Percentiles rank a stretch among this genome's conserved stretches.
Evolutionary conservation across 2,888 invertebrate genomes (phyloP).

Genomic region (Polydrusus cervinus): DNA sequence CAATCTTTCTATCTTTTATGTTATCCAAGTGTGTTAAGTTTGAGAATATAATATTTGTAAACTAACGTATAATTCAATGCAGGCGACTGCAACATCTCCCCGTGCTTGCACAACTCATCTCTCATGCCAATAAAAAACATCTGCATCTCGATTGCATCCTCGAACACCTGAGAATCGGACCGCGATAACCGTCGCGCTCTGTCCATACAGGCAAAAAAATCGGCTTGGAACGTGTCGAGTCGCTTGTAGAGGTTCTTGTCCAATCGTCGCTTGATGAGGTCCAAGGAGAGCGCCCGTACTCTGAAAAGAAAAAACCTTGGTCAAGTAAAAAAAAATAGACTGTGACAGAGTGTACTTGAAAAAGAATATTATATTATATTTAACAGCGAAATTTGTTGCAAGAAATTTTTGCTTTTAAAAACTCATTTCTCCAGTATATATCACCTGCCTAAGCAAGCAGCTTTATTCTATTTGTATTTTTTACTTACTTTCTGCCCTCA

Average conservation of each 20-base stretch:
- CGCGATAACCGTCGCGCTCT: slow-evolving; percentile 90
- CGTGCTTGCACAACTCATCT: slow-evolving; percentile 82
- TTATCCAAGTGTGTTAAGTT: no score
- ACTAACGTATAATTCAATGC: slow-evolving; percentile 85
- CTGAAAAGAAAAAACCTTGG: slow-evolving; percentile 69
- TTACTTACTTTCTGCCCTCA: slow-evolving; percentile 77
- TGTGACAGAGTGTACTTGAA: no score
- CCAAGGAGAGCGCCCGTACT: slow-evolving; percentile 89
- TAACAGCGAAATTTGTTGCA: no score
- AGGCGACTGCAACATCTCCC: slow-evolving; percentile 87
- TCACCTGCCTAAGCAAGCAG: no score
- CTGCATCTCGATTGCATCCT: slow-evolving; percentile 95
- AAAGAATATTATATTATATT: no score
- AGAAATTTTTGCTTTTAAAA: no score
- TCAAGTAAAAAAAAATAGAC: no score
- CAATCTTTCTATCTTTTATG: no score
- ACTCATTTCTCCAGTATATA: no score
- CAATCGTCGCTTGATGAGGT: slow-evolving; percentile 92
- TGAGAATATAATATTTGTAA: slow-evolving; percentile 73
- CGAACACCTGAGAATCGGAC: slow-evolving; percentile 95
- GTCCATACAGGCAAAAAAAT: slow-evolving; percentile 95
- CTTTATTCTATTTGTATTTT: no score
- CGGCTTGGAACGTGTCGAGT: slow-evolving; percentile 96
- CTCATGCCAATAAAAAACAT: slow-evolving; percentile 89
- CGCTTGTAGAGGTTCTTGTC: slow-evolving; percentile 95